Evolutionary conservation across 2,113 vertebrate genomes (phyloP), one percentile per base, ranked within the genome.

Genomic region (Cololabis saira): DNA sequence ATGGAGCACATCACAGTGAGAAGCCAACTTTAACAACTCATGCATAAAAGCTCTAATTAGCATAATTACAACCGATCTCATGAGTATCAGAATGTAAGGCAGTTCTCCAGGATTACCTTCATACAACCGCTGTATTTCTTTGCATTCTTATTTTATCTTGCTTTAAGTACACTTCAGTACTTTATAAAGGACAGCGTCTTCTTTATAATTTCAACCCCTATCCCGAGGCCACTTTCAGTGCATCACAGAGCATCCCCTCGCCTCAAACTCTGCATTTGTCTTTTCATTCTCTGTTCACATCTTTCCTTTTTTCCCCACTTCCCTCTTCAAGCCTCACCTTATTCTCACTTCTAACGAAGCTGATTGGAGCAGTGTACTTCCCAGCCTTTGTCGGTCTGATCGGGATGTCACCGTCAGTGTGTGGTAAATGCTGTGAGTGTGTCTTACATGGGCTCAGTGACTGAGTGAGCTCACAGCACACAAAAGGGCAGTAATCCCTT

Each of bases 401-500:
- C 87, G 61, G 74, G 69, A 57, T 52, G 72, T 45, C 33, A 62
- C 74, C 62, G 58, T 66, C 80, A 62, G 79, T 72, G 64, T 81
- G 79, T 64, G 68, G 74, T 83, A 82, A 86, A 81, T 66, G 80
- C 74, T 67, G 78, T 19, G 73, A 33, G 82, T 61, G 83, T 76
- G 77, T 84, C 73, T 76, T 80, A 85, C 77, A 89, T 45, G 21
- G 67, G 45, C 66, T 71, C 76, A 47, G 71, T 80, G 86, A 88
- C 74, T 78, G 86, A 90, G 76, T 69, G 75, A 82, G 79, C 83
- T 72, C 62, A 52, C 7, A 10, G 76, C 65, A 85, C 87, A 90
- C 90, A 90, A 89, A 87, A 81, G 85, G 69, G 42, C 82, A 66
- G 84, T 89, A 92, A 92, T 89, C 86, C 85, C 77, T 71, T 81